Percentiles rank a stretch among this genome's conserved stretches.
phyloP scores from a whole-genome alignment of 30 jellyfish, hydroid and myxozoan species.

The Aurelia sp. region DNA sequence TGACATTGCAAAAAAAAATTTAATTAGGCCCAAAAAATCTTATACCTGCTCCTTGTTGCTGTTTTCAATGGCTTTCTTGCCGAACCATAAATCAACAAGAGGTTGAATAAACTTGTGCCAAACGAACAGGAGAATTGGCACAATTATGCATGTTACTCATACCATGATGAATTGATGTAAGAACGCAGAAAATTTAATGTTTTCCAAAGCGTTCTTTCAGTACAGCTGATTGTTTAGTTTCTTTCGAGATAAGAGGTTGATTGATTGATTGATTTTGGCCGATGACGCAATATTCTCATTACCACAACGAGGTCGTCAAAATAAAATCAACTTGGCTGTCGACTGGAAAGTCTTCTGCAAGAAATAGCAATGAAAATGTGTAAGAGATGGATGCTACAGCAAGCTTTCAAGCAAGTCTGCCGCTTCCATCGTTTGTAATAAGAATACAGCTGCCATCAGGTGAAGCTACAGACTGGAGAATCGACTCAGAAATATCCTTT shows the following conservation, averaged over 20 bases:
- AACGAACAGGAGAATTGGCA: conserved; percentile 82
- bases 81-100: conserved; percentile 66
- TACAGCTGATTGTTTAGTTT: no score
- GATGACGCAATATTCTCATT: neutral
- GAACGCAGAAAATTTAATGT: no score
- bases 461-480: conserved; percentile 88
- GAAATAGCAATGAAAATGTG: neutral
- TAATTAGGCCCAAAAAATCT: no score
- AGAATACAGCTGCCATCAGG: conserved; percentile 85
- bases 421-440: conserved; percentile 59
- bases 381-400: conserved; percentile 4
- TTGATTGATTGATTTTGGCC: no score
- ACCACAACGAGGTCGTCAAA: neutral
- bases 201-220: no score
- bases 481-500: conserved; percentile 72
- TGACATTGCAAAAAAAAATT: no score
- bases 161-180: conserved; percentile 39
- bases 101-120: conserved; percentile 96
- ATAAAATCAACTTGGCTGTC: neutral
- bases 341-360: no score
- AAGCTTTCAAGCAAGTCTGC: conserved; percentile 26
- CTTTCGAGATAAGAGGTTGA: no score
- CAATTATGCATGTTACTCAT: conserved; percentile 85
- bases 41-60: no score
- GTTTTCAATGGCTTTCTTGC: conserved; percentile 33